Percentiles rank a stretch among this genome's conserved stretches.
Evolutionary conservation across 2,797 vertebrate species (phyloP).

Genomic region (Sebastes kiyomatsui): DNA sequence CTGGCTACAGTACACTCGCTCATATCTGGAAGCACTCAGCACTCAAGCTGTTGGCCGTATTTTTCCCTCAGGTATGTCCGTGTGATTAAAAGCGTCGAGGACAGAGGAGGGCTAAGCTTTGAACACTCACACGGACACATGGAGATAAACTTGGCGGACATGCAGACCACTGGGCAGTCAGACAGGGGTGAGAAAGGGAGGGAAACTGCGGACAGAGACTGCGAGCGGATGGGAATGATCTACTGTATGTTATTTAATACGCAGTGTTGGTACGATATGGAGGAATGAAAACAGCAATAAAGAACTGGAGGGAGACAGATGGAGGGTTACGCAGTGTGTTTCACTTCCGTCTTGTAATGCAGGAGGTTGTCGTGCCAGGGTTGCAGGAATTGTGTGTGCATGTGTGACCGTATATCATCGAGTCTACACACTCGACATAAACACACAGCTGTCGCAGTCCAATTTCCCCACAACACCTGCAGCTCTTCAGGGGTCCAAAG

Average conservation of each 20-base stretch:
- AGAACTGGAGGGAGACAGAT: neutral
- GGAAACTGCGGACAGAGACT: neutral
- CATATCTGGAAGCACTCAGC: slow-evolving; percentile 59
- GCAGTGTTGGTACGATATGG: neutral
- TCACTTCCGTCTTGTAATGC: neutral
- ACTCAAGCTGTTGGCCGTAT: slow-evolving; percentile 32
- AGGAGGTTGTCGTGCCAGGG: neutral
- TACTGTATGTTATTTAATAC: neutral
- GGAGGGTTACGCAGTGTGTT: neutral
- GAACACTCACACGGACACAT: slow-evolving; percentile 18
- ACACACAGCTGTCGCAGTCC: slow-evolving; percentile 47
- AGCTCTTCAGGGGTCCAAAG: slow-evolving; percentile 26
- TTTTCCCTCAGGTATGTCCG: slow-evolving; percentile 48
- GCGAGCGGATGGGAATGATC: neutral
- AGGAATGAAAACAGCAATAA: slow-evolving; percentile 23
- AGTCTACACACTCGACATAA: neutral
- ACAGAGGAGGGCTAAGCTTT: slow-evolving; percentile 5
- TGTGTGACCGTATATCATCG: slow-evolving; percentile 49
- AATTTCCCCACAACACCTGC: slow-evolving; percentile 52
- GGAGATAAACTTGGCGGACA: slow-evolving; percentile 26
- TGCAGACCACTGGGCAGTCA: neutral
- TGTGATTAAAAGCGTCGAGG: slow-evolving; percentile 45
- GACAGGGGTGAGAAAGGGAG: neutral
- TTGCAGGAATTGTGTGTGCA: slow-evolving; percentile 9
- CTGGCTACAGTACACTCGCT: neutral